Base-by-base conservation (phyloP, 2,797 vertebrate genomes). In the Pristis pectinata region DNA sequence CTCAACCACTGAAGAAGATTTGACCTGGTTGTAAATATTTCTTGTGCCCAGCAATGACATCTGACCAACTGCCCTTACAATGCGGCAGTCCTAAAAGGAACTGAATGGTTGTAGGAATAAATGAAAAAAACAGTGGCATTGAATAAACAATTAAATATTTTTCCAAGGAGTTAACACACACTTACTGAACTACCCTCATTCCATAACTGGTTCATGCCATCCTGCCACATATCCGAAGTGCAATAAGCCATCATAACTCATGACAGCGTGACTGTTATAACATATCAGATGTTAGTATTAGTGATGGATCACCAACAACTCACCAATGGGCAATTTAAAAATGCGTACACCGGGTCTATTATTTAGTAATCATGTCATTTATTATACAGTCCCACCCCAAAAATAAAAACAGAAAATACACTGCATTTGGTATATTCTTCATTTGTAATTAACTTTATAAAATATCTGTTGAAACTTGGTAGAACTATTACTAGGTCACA, bases 381-480 rank as follows among this genome's bases (percentile, higher is more conserved):
- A 91, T 67, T 67, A n/a, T 59, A 91, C 61, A 91, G 61, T 67
- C 59, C 87, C 87, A 67, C n/a, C n/a, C 87, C 87, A 37, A 9
- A 91, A 91, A 30, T 74, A 74, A 67, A 91, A 91, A 91, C 4
- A 22, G 87, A 67, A 91, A 64, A 91, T 13, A 91, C 59, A 67
- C 59, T 41, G n/a, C 59, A 91, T 91, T 91, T 67, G 87, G n/a
- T 91, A 91, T 41, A 91, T 41, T 91, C 37, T 67, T 67, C n/a
- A 41, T 91, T 67, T 91, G 61, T 91, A 91, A 41, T 91, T 41
- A 91, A 41, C 61, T 67, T 67, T 91, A 91, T 91, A 91, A 91
- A 91, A 91, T 37, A 91, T 91, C 24, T 89, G 85, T 67, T 91
- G 59, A 91, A 91, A 91, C 59, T 91, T 67, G 59, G 13, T 59